Evolutionary conservation across 2,888 invertebrate species (phyloP).

Genomic region (Zelleria hepariella): DNA sequence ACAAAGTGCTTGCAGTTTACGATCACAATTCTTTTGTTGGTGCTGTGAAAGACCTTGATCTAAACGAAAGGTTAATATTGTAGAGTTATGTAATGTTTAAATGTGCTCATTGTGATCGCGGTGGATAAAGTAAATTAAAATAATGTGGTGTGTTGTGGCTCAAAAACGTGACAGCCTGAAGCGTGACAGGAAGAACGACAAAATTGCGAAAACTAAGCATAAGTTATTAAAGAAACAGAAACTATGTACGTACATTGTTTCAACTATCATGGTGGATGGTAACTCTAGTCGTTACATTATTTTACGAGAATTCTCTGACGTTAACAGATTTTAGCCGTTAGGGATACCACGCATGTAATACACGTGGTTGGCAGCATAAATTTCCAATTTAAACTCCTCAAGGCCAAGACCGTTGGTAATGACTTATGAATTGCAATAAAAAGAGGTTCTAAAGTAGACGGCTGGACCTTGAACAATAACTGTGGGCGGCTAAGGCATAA

Average conservation of each 20-base stretch:
- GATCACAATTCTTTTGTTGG: conserved; percentile 5
- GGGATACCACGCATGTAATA: not conserved
- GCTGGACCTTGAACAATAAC: not conserved
- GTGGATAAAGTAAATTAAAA: conserved; percentile 28
- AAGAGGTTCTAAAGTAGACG: not conserved
- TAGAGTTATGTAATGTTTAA: conserved; percentile 25
- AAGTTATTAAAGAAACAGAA: conserved; percentile 57
- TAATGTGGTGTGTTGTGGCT: conserved; percentile 22
- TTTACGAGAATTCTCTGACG: not conserved
- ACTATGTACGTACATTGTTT: conserved; percentile 27
- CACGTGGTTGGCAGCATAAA: not conserved
- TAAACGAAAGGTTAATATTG: conserved; percentile 18
- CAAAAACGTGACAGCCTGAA: conserved; percentile 34
- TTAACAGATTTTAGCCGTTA: not conserved
- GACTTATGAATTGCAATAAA: conserved; percentile 5
- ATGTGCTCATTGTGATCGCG: conserved; percentile 14
- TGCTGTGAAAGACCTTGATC: conserved; percentile 29
- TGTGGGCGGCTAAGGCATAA: not conserved
- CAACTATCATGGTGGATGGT: not conserved
- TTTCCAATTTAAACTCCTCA: not conserved
- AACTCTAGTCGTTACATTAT: not conserved
- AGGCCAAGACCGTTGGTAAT: conserved; percentile 6
- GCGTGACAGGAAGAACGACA: conserved; percentile 47
- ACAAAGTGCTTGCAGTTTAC: not conserved
- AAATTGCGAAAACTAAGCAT: conserved; percentile 55